These are phyloP conservation scores for Tachysurus vachellii DNA, from an alignment of 2,113 vertebrate genomes.

Conservation along the genomic window DNA sequence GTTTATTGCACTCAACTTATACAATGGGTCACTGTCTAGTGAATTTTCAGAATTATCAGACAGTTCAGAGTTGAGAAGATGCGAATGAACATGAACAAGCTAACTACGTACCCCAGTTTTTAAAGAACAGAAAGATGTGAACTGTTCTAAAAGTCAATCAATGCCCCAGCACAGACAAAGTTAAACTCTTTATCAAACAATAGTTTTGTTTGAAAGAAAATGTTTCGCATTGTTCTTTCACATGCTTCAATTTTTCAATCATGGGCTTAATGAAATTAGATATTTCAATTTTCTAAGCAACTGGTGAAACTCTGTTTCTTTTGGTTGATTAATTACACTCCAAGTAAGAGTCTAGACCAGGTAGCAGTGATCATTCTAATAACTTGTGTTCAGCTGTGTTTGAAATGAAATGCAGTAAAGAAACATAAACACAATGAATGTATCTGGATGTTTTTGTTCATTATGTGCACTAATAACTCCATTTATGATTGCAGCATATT, in stretches of 20 bases:
- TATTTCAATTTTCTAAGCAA: background rate
- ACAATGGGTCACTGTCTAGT: background rate
- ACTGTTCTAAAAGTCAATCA: background rate
- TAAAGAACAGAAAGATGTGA: background rate
- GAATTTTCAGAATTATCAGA: background rate
- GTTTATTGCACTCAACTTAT: background rate
- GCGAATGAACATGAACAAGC: background rate
- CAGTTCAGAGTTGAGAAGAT: background rate
- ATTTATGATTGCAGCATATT: too few relatives aligned
- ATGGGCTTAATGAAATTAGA: background rate
- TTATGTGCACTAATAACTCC: background rate
- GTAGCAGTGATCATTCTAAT: background rate
- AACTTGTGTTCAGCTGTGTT: background rate
- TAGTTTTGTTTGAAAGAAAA: background rate
- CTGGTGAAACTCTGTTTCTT: background rate
- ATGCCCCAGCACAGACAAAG: background rate
- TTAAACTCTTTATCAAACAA: too few relatives aligned
- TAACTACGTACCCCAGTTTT: background rate
- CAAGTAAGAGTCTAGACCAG: background rate
- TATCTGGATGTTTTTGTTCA: too few relatives aligned
- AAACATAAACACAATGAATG: background rate
- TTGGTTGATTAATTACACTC: background rate
- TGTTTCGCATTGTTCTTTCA: background rate
- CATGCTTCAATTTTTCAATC: background rate
- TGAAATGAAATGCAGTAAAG: background rate